Conservation (phyloP, 2,888 invertebrate species). For the Parnassius glacialis region DNA sequence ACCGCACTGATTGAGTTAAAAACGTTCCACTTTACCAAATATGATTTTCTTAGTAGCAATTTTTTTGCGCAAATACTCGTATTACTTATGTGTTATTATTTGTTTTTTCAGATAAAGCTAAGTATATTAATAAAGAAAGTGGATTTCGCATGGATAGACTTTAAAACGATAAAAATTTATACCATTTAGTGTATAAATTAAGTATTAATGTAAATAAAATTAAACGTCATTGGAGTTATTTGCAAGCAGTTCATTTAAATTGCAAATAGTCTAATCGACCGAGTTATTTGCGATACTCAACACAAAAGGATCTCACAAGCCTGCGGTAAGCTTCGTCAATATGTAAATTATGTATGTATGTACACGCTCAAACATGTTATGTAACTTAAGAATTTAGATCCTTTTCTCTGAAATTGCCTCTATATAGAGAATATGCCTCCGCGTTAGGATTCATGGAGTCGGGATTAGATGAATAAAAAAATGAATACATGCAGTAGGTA, state of each 20-base stretch:
- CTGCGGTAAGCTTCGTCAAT: constrained; percentile 30
- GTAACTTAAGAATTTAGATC: background rate
- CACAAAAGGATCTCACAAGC: constrained; percentile 38
- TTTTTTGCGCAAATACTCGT: no score
- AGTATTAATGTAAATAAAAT: constrained; percentile 33
- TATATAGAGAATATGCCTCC: no score
- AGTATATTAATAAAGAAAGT: background rate
- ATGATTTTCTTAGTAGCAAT: no score
- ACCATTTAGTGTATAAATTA: background rate
- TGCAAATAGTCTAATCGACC: constrained; percentile 52
- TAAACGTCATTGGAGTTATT: constrained; percentile 37
- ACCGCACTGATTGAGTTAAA: no score
- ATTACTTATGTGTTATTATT: background rate
- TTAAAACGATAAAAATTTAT: constrained; percentile 2
- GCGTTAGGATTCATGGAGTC: no score
- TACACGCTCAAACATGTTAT: constrained; percentile 3
- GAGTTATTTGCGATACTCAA: constrained; percentile 46
- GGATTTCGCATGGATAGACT: background rate
- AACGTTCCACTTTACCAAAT: no score
- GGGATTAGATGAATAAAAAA: no score
- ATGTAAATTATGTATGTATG: constrained; percentile 12
- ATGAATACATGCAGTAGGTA: no score
- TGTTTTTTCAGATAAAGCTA: background rate
- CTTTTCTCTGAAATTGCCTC: no score
- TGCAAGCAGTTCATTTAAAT: constrained; percentile 52